Base-by-base conservation (phyloP, 2,113 vertebrate genomes). In the Anolis carolinensis region DNA sequence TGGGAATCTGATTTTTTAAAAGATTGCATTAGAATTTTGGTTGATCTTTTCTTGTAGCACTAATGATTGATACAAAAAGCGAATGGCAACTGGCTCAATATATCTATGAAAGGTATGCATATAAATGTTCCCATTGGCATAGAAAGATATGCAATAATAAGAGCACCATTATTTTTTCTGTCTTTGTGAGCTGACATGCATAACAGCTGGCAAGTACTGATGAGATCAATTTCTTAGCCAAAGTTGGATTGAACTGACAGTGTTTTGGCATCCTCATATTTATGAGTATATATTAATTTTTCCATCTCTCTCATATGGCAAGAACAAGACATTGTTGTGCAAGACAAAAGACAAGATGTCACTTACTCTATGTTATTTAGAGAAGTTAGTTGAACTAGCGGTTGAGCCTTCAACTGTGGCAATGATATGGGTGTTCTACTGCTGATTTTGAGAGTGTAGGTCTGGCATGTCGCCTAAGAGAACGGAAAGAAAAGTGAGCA, bases 21-120 rank as follows among this genome's bases (percentile, higher is more conserved):
- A 74, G 55, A 85, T 30, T 7, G 44, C 1, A 48, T 1, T 39
- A 44, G 87, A 78, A 36, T 88, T 39, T n/a, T 82, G 76, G 91
- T 88, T 89, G 62, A 65, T 86, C 8, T 59, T 89, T 87, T 50
- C 30, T 81, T 79, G 71, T 92, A 83, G 10, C 7, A n/a, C 20
- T 87, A 78, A 74, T 36, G 76, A 72, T 76, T 80, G 76, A 72
- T 73, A 87, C 48, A 89, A 78, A 83, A 85, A 90, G 1, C 3
- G 86, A 84, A 6, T 36, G 39, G 9, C 82, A 78, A 89, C 85
- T 92, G 85, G 27, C 75, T 79, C 91, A 62, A 50, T 55, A 68
- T 4, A 52, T 67, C 52, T 90, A 92, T 86, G 81, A 89, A 90
- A 93, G 88, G 90, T 68, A 36, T 89, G 32, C 30, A 44, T 67